Conservation (phyloP, 2,888 invertebrate genomes). For the Pardosa pseudoannulata region DNA sequence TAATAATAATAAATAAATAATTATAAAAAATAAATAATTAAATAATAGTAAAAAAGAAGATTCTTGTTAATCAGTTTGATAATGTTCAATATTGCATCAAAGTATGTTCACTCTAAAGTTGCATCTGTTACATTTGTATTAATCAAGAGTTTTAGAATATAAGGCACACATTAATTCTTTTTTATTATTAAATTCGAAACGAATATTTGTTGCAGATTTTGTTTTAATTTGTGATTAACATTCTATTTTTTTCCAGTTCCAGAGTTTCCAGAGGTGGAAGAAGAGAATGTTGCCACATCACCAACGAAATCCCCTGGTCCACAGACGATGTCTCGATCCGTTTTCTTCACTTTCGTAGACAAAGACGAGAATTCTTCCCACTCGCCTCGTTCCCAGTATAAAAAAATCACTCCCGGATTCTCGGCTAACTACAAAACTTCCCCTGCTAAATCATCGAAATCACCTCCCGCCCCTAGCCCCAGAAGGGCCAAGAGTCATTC, state of each 20-base stretch:
- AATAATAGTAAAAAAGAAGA: too few relatives aligned
- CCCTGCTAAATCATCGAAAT: slow-evolving; percentile 35
- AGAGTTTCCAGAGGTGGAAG: slow-evolving; percentile 38
- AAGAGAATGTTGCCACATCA: slow-evolving; percentile 22
- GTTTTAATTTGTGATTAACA: too few relatives aligned
- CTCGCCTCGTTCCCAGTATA: slow-evolving; percentile 51
- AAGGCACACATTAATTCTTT: too few relatives aligned
- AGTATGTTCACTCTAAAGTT: too few relatives aligned
- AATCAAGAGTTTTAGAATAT: too few relatives aligned
- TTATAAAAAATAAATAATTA: too few relatives aligned
- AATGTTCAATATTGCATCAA: too few relatives aligned
- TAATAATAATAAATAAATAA: too few relatives aligned
- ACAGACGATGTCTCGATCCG: slow-evolving; percentile 35
- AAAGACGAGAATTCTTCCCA: slow-evolving; percentile 28
- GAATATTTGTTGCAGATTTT: too few relatives aligned
- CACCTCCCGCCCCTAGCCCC: slow-evolving; percentile 24
- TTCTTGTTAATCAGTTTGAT: too few relatives aligned
- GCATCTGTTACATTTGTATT: too few relatives aligned
- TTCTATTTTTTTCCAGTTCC: slow-evolving; percentile 19
- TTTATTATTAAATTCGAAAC: too few relatives aligned
- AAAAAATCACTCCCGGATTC: slow-evolving; percentile 44
- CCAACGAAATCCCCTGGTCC: slow-evolving; percentile 42
- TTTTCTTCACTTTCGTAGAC: slow-evolving; percentile 61
- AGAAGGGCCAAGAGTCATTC: slow-evolving; percentile 38
- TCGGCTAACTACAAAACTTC: slow-evolving; percentile 51